Base-by-base conservation (phyloP, 2,888 invertebrate species). In the Agrotis ipsilon region DNA sequence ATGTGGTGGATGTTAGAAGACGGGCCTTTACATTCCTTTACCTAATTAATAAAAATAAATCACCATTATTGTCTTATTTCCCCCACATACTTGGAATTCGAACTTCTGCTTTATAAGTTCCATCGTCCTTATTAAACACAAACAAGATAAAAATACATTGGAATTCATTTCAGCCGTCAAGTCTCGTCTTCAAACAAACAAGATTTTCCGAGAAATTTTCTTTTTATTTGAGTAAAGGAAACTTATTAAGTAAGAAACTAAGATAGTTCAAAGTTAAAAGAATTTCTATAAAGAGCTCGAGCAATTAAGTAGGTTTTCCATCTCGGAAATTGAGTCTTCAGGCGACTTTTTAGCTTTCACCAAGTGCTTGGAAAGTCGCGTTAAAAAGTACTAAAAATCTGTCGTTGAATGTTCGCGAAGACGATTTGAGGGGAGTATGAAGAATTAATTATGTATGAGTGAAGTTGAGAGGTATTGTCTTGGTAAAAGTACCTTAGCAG, bases 261-360 rank as follows among this genome's bases (percentile, higher is more conserved):
- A 71, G 62, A 78, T 76, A 81, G 69, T 73, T 61, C 46, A 51
- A 73, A 68, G 67, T 63, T 66, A 49, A 81, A 78, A 70, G 58
- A 66, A 70, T 70, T 70, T 74, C 62, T 74, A 70, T 66, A 70
- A 63, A 57, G 18, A 68, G 57, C 63, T 58, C 24, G 13, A 58
- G 70, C 74, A 80, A 80, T 81, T 80, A 80, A 74, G 65, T 70
- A 43, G 68, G 68, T 81, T 78, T 81, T 63, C 69, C 68, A 78
- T 78, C 82, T 78, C 82, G 70, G 78, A 81, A 73, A 80, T 80
- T 74, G 74, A 80, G 78, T 68, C 82, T 74, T 74, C 7, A 46
- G 58, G 57, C 59, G 59, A 81, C 69, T 78, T 80, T 68, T 78
- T 66, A 81, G 78, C 65, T 57, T 55, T 52, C 61, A 49, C 65